These are phyloP conservation scores for Tragelaphus oryx DNA, from an alignment of 2,797 vertebrate species.

Conservation along the genomic window DNA sequence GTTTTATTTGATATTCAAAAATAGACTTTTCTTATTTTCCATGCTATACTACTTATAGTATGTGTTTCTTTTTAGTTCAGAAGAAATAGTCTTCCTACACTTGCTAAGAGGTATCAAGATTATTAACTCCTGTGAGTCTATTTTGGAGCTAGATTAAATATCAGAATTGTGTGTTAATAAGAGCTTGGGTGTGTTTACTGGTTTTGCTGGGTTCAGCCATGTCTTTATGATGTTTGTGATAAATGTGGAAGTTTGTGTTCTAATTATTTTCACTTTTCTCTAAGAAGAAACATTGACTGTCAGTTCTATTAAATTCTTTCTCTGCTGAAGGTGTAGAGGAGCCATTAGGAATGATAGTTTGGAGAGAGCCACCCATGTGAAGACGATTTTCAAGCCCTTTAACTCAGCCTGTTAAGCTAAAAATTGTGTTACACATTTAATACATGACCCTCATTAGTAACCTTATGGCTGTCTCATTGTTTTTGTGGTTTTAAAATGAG, in stretches of 20 bases:
- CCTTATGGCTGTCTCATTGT: neutral
- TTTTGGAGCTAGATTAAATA: neutral
- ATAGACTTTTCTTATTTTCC: neutral
- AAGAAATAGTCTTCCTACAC: neutral
- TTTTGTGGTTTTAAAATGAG: neutral
- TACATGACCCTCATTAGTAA: neutral
- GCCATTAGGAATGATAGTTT: neutral
- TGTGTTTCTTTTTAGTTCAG: neutral
- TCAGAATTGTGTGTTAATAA: neutral
- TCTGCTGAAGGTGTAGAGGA: neutral
- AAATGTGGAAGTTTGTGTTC: neutral
- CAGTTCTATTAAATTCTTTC: neutral
- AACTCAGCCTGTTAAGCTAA: neutral
- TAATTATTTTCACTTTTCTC: neutral
- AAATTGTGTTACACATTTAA: neutral
- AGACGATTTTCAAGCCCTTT: neutral
- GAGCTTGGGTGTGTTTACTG: neutral
- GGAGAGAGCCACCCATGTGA: neutral
- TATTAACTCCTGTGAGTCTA: neutral
- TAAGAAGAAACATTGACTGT: neutral
- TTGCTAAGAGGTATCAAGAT: neutral
- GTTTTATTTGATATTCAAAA: neutral
- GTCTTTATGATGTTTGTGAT: neutral
- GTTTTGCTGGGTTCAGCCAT: neutral
- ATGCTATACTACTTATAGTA: neutral